Evolutionary conservation across 2,888 invertebrate species (phyloP).

Genomic region (Carpatolechia fugitivella): DNA sequence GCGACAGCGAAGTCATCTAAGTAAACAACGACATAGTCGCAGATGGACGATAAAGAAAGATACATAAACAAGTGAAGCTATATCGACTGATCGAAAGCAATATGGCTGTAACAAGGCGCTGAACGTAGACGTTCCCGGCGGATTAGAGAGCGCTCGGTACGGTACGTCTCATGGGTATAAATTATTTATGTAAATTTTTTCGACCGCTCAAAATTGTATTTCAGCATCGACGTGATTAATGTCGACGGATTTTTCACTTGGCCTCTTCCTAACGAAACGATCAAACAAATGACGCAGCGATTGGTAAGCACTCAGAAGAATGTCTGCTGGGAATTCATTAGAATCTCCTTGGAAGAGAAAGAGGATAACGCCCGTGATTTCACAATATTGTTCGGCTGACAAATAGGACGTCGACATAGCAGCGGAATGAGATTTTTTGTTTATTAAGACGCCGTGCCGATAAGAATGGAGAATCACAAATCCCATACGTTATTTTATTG

Average conservation of each 20-base stretch:
- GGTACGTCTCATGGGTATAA: constrained; percentile 62
- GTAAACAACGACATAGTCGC: constrained; percentile 5
- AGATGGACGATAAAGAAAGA: constrained; percentile 22
- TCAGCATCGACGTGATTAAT: constrained; percentile 73
- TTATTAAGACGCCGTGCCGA: constrained; percentile 22
- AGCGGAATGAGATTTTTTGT: constrained; percentile 29
- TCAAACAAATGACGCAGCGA: constrained; percentile 67
- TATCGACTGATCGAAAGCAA: constrained; percentile 41
- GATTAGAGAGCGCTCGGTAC: constrained; percentile 48
- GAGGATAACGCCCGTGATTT: constrained; percentile 46
- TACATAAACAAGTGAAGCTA: constrained; percentile 22
- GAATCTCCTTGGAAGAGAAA: constrained; percentile 40
- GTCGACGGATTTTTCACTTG: constrained; percentile 71
- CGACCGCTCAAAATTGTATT: constrained; percentile 70
- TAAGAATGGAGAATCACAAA: constrained; percentile 42
- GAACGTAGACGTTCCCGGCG: constrained; percentile 30
- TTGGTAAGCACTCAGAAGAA: constrained; percentile 55
- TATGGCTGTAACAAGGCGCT: constrained; percentile 36
- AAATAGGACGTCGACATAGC: constrained; percentile 37
- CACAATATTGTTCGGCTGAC: constrained; percentile 43
- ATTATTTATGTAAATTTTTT: constrained; percentile 76
- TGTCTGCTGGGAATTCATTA: constrained; percentile 67
- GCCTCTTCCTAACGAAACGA: constrained; percentile 62
- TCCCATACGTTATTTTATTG: constrained; percentile 35
- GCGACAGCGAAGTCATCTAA: constrained; percentile 6